Evolutionary conservation across 2,797 vertebrate genomes (phyloP), one percentile per base, ranked within the genome.

Genomic region (Peromyscus melanophrys): DNA sequence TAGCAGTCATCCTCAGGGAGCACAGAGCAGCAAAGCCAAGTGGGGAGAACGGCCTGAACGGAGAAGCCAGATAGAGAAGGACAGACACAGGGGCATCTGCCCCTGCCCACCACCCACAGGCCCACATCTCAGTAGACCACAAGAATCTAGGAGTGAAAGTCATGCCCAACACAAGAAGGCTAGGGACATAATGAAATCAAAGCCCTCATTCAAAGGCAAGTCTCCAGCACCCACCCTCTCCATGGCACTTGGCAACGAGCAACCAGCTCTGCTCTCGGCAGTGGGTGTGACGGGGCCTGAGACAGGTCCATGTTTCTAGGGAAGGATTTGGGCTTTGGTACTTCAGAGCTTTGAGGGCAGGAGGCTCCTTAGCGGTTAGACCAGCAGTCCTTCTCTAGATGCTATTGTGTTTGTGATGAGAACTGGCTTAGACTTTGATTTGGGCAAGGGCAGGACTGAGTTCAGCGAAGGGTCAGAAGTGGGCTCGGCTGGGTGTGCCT

Each of bases 181-280:
- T 63, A 12, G 89, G 49, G 69, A 65, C 55, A 6, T 3, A 4
- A n/a, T 23, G 10, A 71, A 90, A 73, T 82, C 57, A 67, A 95
- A 88, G 69, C 52, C 29, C 34, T 65, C 49, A 6, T 82, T 78
- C n/a, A 46, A 55, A 71, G 52, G 65, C 71, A 86, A 77, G 46
- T 61, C 55, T 65, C 73, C 65, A 34, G 65, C 65, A 87, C 67
- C 76, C 71, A 82, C 76, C 80, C 31, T 92, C 89, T 67, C 86
- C 13, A 1, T 23, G 76, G 61, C 12, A 1, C 29, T 78, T 21
- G 40, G 40, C 43, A 34, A 80, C 69, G 34, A 94, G 57, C 34
- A 88, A 31, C 21, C 21, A 83, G 34, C 71, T 61, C 82, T 77
- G 78, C 19, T 84, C 63, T 80, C 1, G n/a, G 67, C 65, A 13